Base-by-base conservation (phyloP, 2,888 invertebrate genomes). In the Myopa testacea region DNA sequence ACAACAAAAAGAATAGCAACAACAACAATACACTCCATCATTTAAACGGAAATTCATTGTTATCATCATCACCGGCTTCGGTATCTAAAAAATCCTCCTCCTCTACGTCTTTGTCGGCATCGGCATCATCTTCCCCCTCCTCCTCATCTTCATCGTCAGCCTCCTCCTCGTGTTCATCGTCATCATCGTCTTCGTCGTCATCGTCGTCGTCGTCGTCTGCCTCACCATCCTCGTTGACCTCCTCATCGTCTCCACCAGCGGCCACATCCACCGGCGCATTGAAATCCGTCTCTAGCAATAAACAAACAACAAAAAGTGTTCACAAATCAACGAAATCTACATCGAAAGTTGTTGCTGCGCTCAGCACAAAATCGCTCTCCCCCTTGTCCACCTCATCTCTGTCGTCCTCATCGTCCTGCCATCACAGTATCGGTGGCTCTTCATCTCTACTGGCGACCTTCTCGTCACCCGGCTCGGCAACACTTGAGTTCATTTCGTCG, bases 401-500 rank as follows among this genome's bases (percentile, higher is more conserved):
- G 84, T 85, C 86, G 75, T 84, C 87, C 83, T 82, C 85, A 16
- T 68, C 40, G 10, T 83, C 87, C 60, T 86, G 87, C 73, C 77
- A 86, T 77, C 87, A 87, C 55, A 86, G 86, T 68, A 79, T 87
- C 81, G 83, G 81, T 68, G 84, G 87, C 83, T 84, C 82, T 69
- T 85, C 85, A 75, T 86, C 87, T 81, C 82, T 87, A 84, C 86
- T 87, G 77, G 84, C 87, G 84, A 87, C 87, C 84, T 85, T 88
- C 82, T 85, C 87, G 78, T 84, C 87, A 71, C 86, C 87, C 78
- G 86, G 85, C 75, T 82, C 86, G 79, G 83, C 87, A 77, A 85
- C 87, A 70, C 85, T 87, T 60, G 88, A 88, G 85, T 83, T 87
- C 65, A 87, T 88, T 77, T 88, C 88, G 71, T 85, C 86, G 80